Percentiles rank a stretch among this genome's conserved stretches.
Evolutionary conservation across 2,888 invertebrate species (phyloP).

Genomic region (Melipona beecheii): DNA sequence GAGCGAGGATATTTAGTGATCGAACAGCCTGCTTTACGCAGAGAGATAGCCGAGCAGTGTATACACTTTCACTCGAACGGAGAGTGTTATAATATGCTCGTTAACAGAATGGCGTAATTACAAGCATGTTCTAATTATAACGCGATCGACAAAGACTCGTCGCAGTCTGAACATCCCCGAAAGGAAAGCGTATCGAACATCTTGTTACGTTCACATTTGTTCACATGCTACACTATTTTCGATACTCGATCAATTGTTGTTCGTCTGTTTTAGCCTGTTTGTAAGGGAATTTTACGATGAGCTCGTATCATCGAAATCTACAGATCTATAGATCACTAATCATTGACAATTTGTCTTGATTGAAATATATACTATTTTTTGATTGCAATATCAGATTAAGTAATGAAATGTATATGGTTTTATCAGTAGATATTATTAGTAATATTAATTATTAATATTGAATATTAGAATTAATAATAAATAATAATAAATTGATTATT

Average conservation of each 20-base stretch:
- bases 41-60: neutral
- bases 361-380: too few species aligned
- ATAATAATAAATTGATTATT: too few species aligned
- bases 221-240: neutral
- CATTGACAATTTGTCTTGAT: too few species aligned
- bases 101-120: constrained; percentile 42
- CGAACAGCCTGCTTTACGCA: neutral
- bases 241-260: neutral
- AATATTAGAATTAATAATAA: too few species aligned
- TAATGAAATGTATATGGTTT: too few species aligned
- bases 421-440: too few species aligned
- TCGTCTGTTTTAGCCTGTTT: neutral
- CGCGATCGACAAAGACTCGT: constrained; percentile 10
- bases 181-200: constrained; percentile 41
- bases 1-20: constrained; percentile 6
- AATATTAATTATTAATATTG: too few species aligned
- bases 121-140: constrained; percentile 43
- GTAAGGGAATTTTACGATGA: too few species aligned
- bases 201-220: neutral
- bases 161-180: constrained; percentile 21
- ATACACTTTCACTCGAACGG: constrained; percentile 49
- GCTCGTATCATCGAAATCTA: too few species aligned
- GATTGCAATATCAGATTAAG: too few species aligned
- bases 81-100: constrained; percentile 51
- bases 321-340: too few species aligned